Base-by-base conservation (phyloP, 2,888 invertebrate species). In the Idaea aversata region DNA sequence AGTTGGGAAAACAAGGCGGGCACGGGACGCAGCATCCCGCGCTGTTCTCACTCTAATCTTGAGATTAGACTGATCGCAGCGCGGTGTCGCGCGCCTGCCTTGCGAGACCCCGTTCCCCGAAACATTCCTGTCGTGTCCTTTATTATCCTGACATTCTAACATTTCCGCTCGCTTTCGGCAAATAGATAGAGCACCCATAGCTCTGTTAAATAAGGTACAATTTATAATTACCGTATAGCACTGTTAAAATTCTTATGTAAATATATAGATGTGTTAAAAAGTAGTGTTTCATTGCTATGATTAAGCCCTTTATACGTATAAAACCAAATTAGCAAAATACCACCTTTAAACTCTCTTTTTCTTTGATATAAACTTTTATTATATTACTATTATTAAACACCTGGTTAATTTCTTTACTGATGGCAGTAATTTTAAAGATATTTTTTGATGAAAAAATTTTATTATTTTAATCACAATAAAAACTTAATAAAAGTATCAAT, bases 261-360 rank as follows among this genome's bases (percentile, higher is more conserved):
- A 92, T 91, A 92, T 91, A 93, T 91, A 92, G 91, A 91, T 92
- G 92, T 92, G 93, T 93, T 93, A 80, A 88, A 85, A 88, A 25
- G 77, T 74, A 65, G 76, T 84, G 70, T 90, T 91, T 91, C 67
- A 88, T 89, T 91, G 10, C 47, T 47, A 6, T 13, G 10, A 13
- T 47, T 47, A 47, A 25, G 25, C 25, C 25, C 25, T 47, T 10
- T 10, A 47, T 0, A 47, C 13, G 13, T 13, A 7, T 7, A 7
- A 13, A 47, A 47, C 5, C 4, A 36, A 36, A 36, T 36, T n/a
- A n/a, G n/a, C n/a, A n/a, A n/a, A n/a, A n/a, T n/a, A n/a, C n/a
- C n/a, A n/a, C n/a, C n/a, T n/a, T n/a, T n/a, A n/a, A n/a, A n/a
- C n/a, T n/a, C n/a, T n/a, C n/a, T n/a, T n/a, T n/a, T n/a, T n/a